These are phyloP conservation scores for Peromyscus attwateri DNA, from an alignment of 2,797 vertebrate genomes.

Conservation along the genomic window DNA sequence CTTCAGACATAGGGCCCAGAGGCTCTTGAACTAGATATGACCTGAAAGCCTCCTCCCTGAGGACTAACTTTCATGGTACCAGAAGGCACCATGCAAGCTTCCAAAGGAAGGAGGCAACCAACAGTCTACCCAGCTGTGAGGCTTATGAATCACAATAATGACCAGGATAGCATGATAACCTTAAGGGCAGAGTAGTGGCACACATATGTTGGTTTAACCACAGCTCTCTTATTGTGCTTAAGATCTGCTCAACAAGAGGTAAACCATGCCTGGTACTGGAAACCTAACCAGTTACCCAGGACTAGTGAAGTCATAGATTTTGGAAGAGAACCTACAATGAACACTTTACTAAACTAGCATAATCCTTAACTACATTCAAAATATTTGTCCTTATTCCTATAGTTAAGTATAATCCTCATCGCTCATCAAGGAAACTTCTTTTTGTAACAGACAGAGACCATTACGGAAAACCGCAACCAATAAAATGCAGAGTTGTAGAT, in stretches of 20 bases:
- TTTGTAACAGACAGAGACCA: background rate
- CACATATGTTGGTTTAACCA: background rate
- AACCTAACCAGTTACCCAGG: background rate
- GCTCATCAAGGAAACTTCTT: background rate
- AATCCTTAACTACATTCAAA: background rate
- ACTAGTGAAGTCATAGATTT: background rate
- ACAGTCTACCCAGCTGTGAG: background rate
- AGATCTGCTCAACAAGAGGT: background rate
- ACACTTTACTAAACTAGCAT: background rate
- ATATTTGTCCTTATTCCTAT: background rate
- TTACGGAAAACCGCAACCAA: background rate
- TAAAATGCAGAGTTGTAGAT: background rate
- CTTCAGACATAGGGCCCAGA: background rate
- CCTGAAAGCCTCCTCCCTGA: background rate
- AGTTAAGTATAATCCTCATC: too few relatives aligned
- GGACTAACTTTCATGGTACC: background rate
- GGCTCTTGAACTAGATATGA: background rate
- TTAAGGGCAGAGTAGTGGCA: background rate
- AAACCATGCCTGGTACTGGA: background rate
- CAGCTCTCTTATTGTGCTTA: background rate
- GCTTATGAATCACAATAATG: background rate
- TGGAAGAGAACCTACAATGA: background rate
- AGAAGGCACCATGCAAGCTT: background rate
- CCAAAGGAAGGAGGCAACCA: background rate
- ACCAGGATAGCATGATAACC: background rate